A percentile compares a stretch with the other conserved stretches of the same genome.
Evolutionary conservation across 1,140 invertebrate genomes (phyloP).

Genomic region (Chelonus insularis): DNA sequence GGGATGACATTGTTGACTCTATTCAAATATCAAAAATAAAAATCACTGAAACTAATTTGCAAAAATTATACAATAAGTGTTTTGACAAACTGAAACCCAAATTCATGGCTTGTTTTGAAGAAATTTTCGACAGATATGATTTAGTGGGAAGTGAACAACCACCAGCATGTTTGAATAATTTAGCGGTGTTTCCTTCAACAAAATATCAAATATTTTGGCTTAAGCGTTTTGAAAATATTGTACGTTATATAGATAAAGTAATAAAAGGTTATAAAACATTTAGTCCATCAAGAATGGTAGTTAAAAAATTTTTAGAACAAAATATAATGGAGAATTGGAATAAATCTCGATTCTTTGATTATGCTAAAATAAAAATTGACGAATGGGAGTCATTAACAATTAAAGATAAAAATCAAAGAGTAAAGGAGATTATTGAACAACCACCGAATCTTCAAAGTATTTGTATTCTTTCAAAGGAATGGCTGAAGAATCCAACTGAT

Average conservation of each 20-base stretch:
- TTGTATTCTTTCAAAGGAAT: slow-evolving; percentile 2
- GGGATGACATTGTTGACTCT: slow-evolving; percentile 11
- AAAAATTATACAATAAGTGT: not conserved
- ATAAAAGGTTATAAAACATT: slow-evolving; percentile 14
- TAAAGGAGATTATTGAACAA: slow-evolving; percentile 16
- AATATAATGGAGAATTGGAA: slow-evolving; percentile 15
- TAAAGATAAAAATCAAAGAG: slow-evolving; percentile 6
- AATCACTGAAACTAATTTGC: not conserved
- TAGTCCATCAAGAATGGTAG: not conserved
- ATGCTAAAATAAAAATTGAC: slow-evolving; percentile 1
- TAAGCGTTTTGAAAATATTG: not conserved
- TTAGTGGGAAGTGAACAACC: not conserved
- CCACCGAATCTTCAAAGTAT: slow-evolving; percentile 13
- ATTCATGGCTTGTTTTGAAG: slow-evolving; percentile 18
- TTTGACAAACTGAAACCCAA: slow-evolving; percentile 23
- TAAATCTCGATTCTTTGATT: not conserved
- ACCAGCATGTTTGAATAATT: slow-evolving; percentile 14
- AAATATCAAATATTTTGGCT: slow-evolving; percentile 22
- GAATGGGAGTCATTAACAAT: slow-evolving; percentile 13
- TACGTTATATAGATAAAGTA: slow-evolving; percentile 8
- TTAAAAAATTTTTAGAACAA: slow-evolving; percentile 5
- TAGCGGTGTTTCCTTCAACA: slow-evolving; percentile 9
- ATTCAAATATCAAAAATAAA: not conserved
- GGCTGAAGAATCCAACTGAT: not conserved
- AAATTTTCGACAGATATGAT: slow-evolving; percentile 13